Base-by-base conservation (phyloP, 1,140 invertebrate species). In the Lethocerus indicus region DNA sequence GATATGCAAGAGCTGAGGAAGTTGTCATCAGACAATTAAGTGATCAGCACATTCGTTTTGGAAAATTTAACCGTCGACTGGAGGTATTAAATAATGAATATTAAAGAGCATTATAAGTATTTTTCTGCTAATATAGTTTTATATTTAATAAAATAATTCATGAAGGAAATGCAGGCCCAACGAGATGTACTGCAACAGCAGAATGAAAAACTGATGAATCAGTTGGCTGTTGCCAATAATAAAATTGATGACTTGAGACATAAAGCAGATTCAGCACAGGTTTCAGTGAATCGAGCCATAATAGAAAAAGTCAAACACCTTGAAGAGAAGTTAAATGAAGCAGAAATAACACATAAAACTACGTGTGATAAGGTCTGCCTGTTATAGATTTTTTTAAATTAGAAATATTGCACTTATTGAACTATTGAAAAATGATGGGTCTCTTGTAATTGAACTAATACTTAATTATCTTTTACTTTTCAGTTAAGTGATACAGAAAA, bases 131-230 rank as follows among this genome's bases (percentile, higher is more conserved):
- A 47, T 7, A 14, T 23, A 47, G 2, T 43, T 26, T 42, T 23
- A 16, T 6, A 16, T 27, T 16, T 42, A 25, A 4, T 48, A 14
- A 13, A 6, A 21, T 5, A 3, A 36, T 54, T 54, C 55, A 57
- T 60, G 16, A 60, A 87, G 81, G 84, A 88, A 63, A 65, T 87
- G 32, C 73, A 78, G 54, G 76, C 78, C 35, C 84, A 89, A 57
- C 76, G 82, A 20, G 82, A 86, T 56, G 75, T 81, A 25, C 65
- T 89, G 39, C 84, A 88, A 60, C 73, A 80, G 53, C 78, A 79
- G 36, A 75, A 83, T 53, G 80, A 82, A 23, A 80, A 87, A 59
- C 81, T 87, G 61, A 70, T 86, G 47, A 73, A 83, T 47, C 74
- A 81, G 58, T 80, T 88, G 47, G 83, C 84, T 36, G 73, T 78